Evolutionary conservation across 1,140 invertebrate species (phyloP), one percentile per base, ranked within the genome.

Genomic region (Apis mellifera): DNA sequence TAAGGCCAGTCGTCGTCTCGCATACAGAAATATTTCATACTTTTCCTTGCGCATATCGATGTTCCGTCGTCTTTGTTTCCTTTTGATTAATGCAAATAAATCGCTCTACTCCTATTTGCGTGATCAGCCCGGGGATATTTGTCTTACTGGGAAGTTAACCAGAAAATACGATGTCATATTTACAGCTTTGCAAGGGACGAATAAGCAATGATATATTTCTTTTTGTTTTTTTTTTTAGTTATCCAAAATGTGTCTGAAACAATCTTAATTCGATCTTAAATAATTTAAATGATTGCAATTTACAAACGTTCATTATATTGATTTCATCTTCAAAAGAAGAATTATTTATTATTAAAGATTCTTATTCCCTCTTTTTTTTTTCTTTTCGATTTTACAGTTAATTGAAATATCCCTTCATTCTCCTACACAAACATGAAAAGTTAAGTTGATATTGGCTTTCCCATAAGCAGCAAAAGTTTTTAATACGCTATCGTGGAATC

Each of bases 61-160:
- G 26, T 17, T 48, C 50, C 26, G 12, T 23, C 26, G 17, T 11
- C 62, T 59, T 57, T 26, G 8, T 48, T 13, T 52, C 32, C 12
- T 17, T 54, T 7, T 60, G 23, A 64, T 71, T 54, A 79, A 73
- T 73, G 23, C 68, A 54, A 19, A 72, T 54, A 50, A 62, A 72
- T 78, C 32, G 65, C 50, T 52, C 9, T 12, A 42, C 21, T 55
- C 8, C n/a, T 55, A 54, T 77, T 54, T 42, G 23, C 62, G 12
- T 21, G 50, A 62, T 13, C 12, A 54, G 21, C 17, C 42, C 50
- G 4, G 2, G 2, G 3, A 32, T 26, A 77, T 66, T 52, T 54
- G 9, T 66, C 62, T 66, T 19, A 13, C 9, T 1, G 12, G 9
- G 26, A 66, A 42, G 8, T 15, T 54, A 54, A 48, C 9, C n/a